Evolutionary conservation across 2,113 vertebrate genomes (phyloP).

Genomic region (Petrocephalus zakoni): DNA sequence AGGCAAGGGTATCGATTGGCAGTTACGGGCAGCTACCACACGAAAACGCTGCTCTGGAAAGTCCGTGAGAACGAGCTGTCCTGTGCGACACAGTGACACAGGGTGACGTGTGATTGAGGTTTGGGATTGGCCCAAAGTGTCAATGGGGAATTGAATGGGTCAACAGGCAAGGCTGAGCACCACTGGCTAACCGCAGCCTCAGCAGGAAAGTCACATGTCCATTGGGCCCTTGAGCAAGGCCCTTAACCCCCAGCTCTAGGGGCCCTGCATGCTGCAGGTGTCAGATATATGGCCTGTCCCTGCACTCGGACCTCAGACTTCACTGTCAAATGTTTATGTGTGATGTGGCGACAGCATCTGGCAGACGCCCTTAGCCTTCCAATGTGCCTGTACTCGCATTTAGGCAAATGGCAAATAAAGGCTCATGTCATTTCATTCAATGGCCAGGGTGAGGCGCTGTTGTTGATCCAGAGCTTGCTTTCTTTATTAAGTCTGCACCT

Average conservation of each 20-base stretch:
- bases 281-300: background rate
- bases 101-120: background rate
- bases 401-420: background rate
- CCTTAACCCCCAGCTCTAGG: background rate
- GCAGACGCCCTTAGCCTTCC: background rate
- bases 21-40: background rate
- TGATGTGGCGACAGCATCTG: too few relatives aligned
- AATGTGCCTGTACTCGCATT: background rate
- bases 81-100: background rate
- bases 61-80: background rate
- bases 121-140: background rate
- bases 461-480: constrained; percentile 52
- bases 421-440: background rate
- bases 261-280: background rate
- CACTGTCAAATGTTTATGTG: too few relatives aligned
- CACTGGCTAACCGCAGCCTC: background rate
- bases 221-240: background rate
- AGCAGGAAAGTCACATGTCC: background rate
- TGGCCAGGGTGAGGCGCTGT: background rate
- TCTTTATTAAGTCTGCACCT: constrained; percentile 50
- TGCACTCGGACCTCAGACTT: background rate
- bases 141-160: background rate
- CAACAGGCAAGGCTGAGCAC: background rate
- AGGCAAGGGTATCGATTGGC: background rate
- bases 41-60: background rate